Percentiles rank a stretch among this genome's conserved stretches.
phyloP scores from a whole-genome alignment of 2,797 vertebrate species.

The Parauchenoglanis punctatus region DNA sequence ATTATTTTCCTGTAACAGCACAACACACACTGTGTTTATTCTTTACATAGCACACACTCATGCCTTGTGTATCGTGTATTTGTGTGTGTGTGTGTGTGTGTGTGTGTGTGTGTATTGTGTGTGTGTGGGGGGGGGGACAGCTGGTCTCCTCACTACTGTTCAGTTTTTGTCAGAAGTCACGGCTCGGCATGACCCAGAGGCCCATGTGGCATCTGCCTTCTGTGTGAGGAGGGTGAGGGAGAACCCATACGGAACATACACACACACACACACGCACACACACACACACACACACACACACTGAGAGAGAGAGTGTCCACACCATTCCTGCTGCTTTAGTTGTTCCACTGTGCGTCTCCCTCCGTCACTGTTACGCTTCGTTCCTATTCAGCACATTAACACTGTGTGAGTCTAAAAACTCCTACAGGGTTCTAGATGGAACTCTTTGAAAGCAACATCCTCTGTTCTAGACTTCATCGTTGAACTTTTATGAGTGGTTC shows the following conservation, averaged over 20 bases:
- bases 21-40: too few species aligned
- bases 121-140: conserved; percentile 49
- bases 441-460: not conserved
- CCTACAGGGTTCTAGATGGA: not conserved
- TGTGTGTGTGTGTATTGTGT: conserved; percentile 47
- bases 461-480: not conserved
- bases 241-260: conserved; percentile 74
- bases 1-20: too few species aligned
- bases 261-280: conserved; percentile 46
- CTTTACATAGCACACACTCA: not conserved
- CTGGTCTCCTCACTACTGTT: conserved; percentile 59
- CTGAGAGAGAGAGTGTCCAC: too few species aligned
- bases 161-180: conserved; percentile 71
- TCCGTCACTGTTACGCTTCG: conserved; percentile 50
- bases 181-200: conserved; percentile 75
- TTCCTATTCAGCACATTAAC: conserved; percentile 58
- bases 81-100: conserved; percentile 21
- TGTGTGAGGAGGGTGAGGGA: conserved; percentile 60
- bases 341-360: conserved; percentile 51
- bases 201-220: conserved; percentile 83
- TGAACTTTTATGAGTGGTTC: not conserved
- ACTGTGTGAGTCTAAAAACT: not conserved
- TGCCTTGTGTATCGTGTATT: not conserved
- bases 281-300: too few species aligned
- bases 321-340: conserved; percentile 66